phyloP scores from a whole-genome alignment of 2,113 vertebrate species.

The Menura novaehollandiae region DNA sequence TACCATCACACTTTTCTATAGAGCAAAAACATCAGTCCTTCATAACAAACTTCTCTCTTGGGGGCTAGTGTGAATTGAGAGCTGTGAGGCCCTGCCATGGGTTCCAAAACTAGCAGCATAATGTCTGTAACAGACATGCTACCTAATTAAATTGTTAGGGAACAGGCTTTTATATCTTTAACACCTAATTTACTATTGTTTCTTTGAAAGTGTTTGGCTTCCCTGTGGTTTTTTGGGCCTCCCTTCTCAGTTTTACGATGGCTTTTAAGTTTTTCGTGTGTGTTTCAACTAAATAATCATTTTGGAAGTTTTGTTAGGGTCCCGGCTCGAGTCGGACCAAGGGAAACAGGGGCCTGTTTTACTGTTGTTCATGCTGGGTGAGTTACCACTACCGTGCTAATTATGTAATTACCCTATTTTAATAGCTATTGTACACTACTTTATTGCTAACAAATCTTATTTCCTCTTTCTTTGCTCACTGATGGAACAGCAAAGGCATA shows the following conservation, averaged over 20 bases:
- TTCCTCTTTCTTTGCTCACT: conserved; percentile 22
- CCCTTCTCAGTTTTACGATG: conserved; percentile 66
- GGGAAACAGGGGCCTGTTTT: conserved; percentile 44
- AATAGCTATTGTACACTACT: conserved; percentile 49
- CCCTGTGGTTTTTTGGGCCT: conserved; percentile 71
- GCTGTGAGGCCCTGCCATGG: conserved; percentile 67
- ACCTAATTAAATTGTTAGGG: conserved; percentile 73
- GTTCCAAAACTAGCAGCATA: conserved; percentile 64
- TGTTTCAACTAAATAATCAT: conserved; percentile 60
- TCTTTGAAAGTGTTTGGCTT: conserved; percentile 72
- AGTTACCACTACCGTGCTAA: conserved; percentile 56
- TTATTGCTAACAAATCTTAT: conserved; percentile 63
- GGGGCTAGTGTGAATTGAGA: conserved; percentile 50
- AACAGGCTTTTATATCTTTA: conserved; percentile 75
- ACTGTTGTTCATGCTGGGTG: conserved; percentile 50
- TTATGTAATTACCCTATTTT: conserved; percentile 64
- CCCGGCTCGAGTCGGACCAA: background rate
- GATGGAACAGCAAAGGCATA: background rate
- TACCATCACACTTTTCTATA: conserved; percentile 56
- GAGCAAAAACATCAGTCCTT: conserved; percentile 58
- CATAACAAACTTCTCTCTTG: conserved; percentile 61
- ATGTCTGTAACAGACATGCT: conserved; percentile 75
- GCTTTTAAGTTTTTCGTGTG: conserved; percentile 58
- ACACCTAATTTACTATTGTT: conserved; percentile 79
- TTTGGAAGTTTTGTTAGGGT: conserved; percentile 59